phyloP scores from a whole-genome alignment of 64 coral and sea anemone species.

The Montipora cactus region DNA sequence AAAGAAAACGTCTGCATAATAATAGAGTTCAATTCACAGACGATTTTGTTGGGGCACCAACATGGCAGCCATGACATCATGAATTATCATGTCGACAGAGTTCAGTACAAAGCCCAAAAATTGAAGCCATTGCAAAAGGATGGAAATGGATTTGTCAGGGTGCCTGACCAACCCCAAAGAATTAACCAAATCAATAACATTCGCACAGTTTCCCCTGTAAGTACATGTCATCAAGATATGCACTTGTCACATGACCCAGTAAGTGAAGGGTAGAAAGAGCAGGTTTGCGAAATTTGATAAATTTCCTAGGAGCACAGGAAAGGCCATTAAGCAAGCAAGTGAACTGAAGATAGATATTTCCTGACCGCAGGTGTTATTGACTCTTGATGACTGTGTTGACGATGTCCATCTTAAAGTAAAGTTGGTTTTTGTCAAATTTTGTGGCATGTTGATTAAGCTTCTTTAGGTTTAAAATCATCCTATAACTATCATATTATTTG shows the following conservation, averaged over 20 bases:
- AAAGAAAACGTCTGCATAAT: too few species aligned
- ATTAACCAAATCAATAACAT: constrained; percentile 19
- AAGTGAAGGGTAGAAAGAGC: constrained; percentile 30
- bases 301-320: constrained; percentile 24
- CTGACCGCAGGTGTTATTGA: too few species aligned
- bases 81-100: background rate
- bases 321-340: constrained; percentile 46
- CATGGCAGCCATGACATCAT: too few species aligned
- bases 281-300: constrained; percentile 59
- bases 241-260: background rate
- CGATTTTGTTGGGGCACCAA: too few species aligned
- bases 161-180: constrained; percentile 16
- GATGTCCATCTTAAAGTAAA: too few species aligned
- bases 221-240: constrained; percentile 57
- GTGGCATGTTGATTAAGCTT: too few species aligned
- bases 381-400: too few species aligned
- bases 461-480: too few species aligned
- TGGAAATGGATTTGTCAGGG: constrained; percentile 31
- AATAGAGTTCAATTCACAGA: too few species aligned
- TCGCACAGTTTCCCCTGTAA: constrained; percentile 48
- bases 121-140: constrained; percentile 1
- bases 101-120: constrained; percentile 50
- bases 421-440: too few species aligned
- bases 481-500: too few species aligned
- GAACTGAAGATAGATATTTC: background rate